Evolutionary conservation across 2,888 invertebrate genomes (phyloP), one percentile per base, ranked within the genome.

Genomic region (Melipona beecheii): DNA sequence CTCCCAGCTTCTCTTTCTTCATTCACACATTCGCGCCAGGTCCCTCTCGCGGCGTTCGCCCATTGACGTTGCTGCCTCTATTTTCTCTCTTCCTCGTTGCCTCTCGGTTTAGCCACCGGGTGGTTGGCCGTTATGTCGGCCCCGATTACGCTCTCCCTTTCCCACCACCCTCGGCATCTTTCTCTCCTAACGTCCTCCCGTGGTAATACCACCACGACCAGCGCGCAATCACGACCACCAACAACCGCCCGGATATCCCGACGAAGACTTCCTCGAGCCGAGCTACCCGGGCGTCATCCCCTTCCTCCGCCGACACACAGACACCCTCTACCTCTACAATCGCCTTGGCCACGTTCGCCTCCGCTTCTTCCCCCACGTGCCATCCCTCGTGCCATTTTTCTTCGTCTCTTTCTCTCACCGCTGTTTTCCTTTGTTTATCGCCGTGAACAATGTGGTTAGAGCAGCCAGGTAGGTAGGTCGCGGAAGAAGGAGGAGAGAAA

Each of bases 11-110:
- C 81, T 84, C 83, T 86, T 86, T 84, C 86, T 91, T 91, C 92
- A 92, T 92, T 92, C 92, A 91, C 91, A 90, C 84, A 78, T 78
- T 82, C 82, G 68, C 90, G 89, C 86, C 81, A 24, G 88, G 83
- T 43, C 78, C 87, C 87, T 82, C 75, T 81, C 84, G 43, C 84
- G 84, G 84, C 84, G 86, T 87, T 89, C 87, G 87, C 84, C 91
- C 92, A 92, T 92, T 92, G 92, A 92, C 90, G 90, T 87, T 31
- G 43, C 43, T 43, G 86, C 87, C 86, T 84, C 83, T 83, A 78
- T 87, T 85, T 83, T 84, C 86, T 77, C 82, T 84, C 87, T 81
- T 81, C 81, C 79, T 85, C 72, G 65, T 81, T 75, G 31, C 43
- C 78, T 78, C 79, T 68, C 78, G 60, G 68, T 86, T 79, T 75